Base-by-base conservation (phyloP, 2,113 vertebrate species). In the Hoplias malabaricus region DNA sequence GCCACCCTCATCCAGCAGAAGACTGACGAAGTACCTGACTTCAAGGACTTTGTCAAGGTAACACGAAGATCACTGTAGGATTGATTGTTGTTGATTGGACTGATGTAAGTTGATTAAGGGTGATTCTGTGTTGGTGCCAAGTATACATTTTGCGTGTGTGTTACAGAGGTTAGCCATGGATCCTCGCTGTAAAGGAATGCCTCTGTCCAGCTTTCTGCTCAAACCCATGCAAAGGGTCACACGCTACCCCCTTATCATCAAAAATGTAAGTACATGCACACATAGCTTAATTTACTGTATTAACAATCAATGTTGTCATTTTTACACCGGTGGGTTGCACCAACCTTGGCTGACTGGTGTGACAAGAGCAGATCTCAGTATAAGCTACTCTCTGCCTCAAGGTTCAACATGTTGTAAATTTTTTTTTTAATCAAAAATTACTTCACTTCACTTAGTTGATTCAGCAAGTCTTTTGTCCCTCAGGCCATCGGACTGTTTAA, bases 141-240 rank as follows among this genome's bases (percentile, higher is more conserved):
- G 14, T 1, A n/a, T 46, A 34, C 82, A 36, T 0, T 16, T 8
- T 50, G 0, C 75, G 0, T 77, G 31, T 85, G 23, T 80, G 31
- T 77, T 1, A 89, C 93, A 99, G 98, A 94, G 96, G 85, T 87
- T 99, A 80, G 98, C 98, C 66, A 98, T 98, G 96, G 98, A 99
- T 79, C 96, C 95, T 80, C 91, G 96, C 33, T 99, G 98, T 87
- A 99, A 98, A 89, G 98, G 98, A 33, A 99, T 99, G 97, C 97
- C 97, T 2, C 92, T 99, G 6, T 99, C 96, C 82, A 99, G 97
- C 84, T 99, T 98, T 84, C 94, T 99, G 61, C 94, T 99, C 82
- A 99, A 99, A 85, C 98, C 98, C 48, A 99, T 99, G 98, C 98
- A 99, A 87, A 93, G 98, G 80, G 96, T 99, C 85, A 99, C 98